Evolutionary conservation across 1,140 invertebrate genomes (phyloP).

Genomic region (Ceratosolen solmsi): DNA sequence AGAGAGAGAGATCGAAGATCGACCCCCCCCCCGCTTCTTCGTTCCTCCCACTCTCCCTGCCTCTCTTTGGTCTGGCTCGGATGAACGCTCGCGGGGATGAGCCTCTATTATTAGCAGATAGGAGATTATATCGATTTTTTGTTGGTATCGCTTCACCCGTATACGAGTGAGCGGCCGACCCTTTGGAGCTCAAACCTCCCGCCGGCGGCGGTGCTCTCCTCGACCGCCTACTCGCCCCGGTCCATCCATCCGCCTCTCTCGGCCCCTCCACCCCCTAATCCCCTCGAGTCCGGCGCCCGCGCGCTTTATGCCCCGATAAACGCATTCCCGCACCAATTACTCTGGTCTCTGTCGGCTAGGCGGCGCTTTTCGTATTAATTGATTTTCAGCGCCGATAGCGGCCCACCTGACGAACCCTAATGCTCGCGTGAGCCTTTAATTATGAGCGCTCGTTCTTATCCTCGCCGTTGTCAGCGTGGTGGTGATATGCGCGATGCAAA

Average conservation of each 20-base stretch:
- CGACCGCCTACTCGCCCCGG: background rate
- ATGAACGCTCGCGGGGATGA: slow-evolving; percentile 57
- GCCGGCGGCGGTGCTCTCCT: slow-evolving; percentile 53
- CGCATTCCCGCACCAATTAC: slow-evolving; percentile 70
- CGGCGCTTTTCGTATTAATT: slow-evolving; percentile 67
- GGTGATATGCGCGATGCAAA: background rate
- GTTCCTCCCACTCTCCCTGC: slow-evolving; percentile 29
- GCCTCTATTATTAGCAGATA: slow-evolving; percentile 72
- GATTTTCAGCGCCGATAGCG: slow-evolving; percentile 63
- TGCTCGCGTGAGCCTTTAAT: slow-evolving; percentile 22
- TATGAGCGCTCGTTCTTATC: background rate
- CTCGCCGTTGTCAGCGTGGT: background rate
- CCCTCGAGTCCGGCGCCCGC: slow-evolving; percentile 25
- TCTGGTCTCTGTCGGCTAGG: slow-evolving; percentile 52
- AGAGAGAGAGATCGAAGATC: too few relatives aligned
- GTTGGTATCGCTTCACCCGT: slow-evolving; percentile 56
- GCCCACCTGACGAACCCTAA: slow-evolving; percentile 55
- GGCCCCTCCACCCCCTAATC: background rate
- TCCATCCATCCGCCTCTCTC: background rate
- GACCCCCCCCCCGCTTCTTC: background rate
- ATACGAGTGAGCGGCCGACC: slow-evolving; percentile 36
- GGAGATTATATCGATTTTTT: slow-evolving; percentile 72
- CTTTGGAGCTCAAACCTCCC: slow-evolving; percentile 50
- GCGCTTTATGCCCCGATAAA: slow-evolving; percentile 68
- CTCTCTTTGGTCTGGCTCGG: background rate